phyloP scores from a whole-genome alignment of 2,888 invertebrate species.

The Chaitophorus viminalis region DNA sequence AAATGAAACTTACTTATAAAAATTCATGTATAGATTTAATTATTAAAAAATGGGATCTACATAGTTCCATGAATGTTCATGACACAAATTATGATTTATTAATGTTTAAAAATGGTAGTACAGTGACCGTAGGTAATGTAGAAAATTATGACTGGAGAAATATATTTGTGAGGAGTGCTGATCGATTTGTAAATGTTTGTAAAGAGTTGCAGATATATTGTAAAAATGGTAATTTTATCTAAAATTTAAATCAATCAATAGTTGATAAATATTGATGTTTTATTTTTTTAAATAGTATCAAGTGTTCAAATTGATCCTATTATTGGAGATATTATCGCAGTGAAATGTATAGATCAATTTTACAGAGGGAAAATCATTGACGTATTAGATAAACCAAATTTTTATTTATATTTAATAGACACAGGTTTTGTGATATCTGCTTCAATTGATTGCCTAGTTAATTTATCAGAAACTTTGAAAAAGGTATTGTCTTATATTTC shows the following conservation, averaged over 20 bases:
- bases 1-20: slow-evolving; percentile 29
- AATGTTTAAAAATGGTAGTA: slow-evolving; percentile 45
- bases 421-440: slow-evolving; percentile 23
- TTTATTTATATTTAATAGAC: slow-evolving; percentile 46
- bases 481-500: slow-evolving; percentile 3
- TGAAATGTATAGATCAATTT: slow-evolving; percentile 42
- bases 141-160: slow-evolving; percentile 45
- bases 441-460: slow-evolving; percentile 27
- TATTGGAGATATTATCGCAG: slow-evolving; percentile 31
- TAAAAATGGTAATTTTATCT: slow-evolving; percentile 40
- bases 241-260: neutral
- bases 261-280: neutral
- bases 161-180: slow-evolving; percentile 48
- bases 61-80: neutral
- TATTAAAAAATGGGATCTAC: slow-evolving; percentile 47
- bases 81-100: neutral
- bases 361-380: slow-evolving; percentile 44
- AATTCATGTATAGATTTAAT: slow-evolving; percentile 30
- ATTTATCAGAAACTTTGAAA: slow-evolving; percentile 32
- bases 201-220: slow-evolving; percentile 29
- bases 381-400: neutral
- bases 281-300: slow-evolving; percentile 6
- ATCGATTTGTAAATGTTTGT: slow-evolving; percentile 13
- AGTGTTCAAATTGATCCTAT: neutral
- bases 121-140: slow-evolving; percentile 20